Percentiles rank a stretch among this genome's conserved stretches.
These are phyloP conservation scores for Drosophila auraria DNA, from an alignment of 1,140 invertebrate species.

Conservation along the genomic window DNA sequence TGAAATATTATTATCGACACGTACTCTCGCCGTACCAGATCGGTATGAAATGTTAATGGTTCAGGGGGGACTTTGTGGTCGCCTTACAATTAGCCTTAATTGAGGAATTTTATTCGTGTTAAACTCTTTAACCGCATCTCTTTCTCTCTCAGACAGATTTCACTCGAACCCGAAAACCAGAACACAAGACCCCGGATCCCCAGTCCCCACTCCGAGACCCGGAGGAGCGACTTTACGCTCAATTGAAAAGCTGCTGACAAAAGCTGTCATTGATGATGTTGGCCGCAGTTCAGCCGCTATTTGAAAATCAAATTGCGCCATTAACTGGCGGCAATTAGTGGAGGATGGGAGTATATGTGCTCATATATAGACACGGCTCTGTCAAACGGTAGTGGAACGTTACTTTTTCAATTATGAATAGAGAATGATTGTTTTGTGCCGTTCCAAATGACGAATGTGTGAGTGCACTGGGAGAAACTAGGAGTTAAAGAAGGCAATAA, in stretches of 20 bases:
- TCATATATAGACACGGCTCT: conserved; percentile 39
- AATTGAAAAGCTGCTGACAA: conserved; percentile 83
- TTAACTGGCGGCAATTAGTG: conserved; percentile 78
- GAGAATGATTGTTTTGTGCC: conserved; percentile 74
- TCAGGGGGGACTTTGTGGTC: conserved; percentile 31
- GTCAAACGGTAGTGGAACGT: conserved; percentile 75
- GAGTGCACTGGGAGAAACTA: conserved; percentile 23
- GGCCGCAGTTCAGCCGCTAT: conserved; percentile 43
- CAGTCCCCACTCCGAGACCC: not conserved
- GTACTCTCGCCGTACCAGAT: conserved; percentile 56
- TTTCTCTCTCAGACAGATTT: conserved; percentile 52
- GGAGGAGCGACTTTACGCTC: conserved; percentile 37
- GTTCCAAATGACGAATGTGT: conserved; percentile 46
- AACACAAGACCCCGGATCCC: conserved; percentile 22
- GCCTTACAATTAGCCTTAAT: conserved; percentile 79
- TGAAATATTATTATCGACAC: conserved; percentile 84
- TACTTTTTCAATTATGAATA: conserved; percentile 82
- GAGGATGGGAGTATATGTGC: conserved; percentile 12
- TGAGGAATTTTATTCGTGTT: conserved; percentile 78
- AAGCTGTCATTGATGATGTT: conserved; percentile 78
- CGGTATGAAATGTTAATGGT: conserved; percentile 29
- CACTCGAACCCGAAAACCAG: conserved; percentile 42
- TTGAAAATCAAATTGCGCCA: conserved; percentile 80
- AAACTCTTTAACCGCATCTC: conserved; percentile 81
- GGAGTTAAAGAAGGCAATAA: not conserved